Conservation (phyloP, 2,888 invertebrate genomes). For the Molorchus minor region DNA sequence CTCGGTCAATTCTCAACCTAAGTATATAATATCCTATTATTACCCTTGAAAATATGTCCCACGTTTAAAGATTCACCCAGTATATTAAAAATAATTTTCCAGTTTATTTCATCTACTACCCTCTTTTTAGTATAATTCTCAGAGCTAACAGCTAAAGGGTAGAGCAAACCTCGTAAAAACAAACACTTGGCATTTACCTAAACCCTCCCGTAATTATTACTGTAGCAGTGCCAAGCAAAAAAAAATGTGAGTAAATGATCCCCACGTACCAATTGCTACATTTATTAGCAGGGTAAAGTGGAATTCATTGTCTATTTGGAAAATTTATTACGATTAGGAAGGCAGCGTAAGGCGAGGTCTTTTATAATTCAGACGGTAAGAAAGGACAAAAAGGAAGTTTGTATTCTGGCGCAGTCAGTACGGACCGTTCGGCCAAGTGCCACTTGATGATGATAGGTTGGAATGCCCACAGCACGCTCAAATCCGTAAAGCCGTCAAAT, state of each 20-base stretch:
- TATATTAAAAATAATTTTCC: too few relatives aligned
- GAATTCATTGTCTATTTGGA: constrained; percentile 32
- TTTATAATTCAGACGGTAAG: constrained; percentile 38
- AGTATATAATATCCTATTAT: too few relatives aligned
- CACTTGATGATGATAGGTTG: constrained; percentile 52
- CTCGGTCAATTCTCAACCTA: too few relatives aligned
- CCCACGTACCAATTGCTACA: constrained; percentile 17
- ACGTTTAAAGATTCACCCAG: too few relatives aligned
- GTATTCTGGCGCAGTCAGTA: constrained; percentile 43
- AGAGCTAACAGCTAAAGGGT: neutral
- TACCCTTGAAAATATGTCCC: too few relatives aligned
- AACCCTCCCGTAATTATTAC: too few relatives aligned
- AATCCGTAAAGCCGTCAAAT: constrained; percentile 45
- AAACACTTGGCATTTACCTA: neutral
- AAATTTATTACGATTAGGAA: constrained; percentile 31
- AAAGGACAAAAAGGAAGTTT: constrained; percentile 41
- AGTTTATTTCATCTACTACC: too few relatives aligned
- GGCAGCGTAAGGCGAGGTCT: constrained; percentile 21
- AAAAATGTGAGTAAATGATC: constrained; percentile 15
- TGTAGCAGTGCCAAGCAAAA: neutral
- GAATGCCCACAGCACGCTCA: constrained; percentile 45
- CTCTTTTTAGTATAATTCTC: too few relatives aligned
- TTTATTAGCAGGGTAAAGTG: constrained; percentile 16
- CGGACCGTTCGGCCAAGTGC: constrained; percentile 42
- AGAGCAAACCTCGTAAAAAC: neutral